Base-by-base conservation (phyloP, 2,797 vertebrate species). In the Apogon hyalosoma region DNA sequence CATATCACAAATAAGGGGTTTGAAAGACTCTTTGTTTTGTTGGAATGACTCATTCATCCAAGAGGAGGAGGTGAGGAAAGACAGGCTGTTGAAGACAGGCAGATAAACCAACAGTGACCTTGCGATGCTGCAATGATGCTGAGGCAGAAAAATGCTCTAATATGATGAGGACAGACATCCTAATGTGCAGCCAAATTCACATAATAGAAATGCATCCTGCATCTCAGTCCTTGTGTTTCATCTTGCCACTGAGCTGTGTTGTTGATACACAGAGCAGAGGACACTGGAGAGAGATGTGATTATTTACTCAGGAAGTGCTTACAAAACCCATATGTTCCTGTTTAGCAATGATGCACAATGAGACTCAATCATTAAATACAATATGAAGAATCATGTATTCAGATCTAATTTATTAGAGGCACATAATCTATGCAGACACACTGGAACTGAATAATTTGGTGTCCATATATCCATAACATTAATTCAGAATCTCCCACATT, bases 21-120 rank as follows among this genome's bases (percentile, higher is more conserved):
- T 75, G 60, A 75, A 80, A 61, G 11, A 11, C 16, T 58, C 39
- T 68, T 43, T 57, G 40, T 31, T 48, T 73, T 43, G 56, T 63
- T 24, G 48, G 14, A 28, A 18, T 80, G 68, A 82, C 68, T 83
- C 83, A 83, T 77, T 57, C 36, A 31, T 67, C 31, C 33, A 67
- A 41, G 21, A 63, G 12, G 19, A 73, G 58, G 47, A 69, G 46
- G 63, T 55, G 69, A 78, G 41, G 48, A 58, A 24, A 69, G 75
- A 73, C 24, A 61, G 40, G 65, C 63, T 66, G 54, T 49, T 71
- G 13, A 47, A 78, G 48, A 67, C 3, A 8, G 51, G 46, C 63
- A 73, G 19, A 57, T 47, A 42, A 4, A 56, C 15, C 4, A 19
- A 40, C 15, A 62, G 38, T 54, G 59, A 80, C 54, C 49, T 67